These are phyloP conservation scores for Pterocles orientalis DNA, from an alignment of 2,113 vertebrate species.

Conservation along the genomic window DNA sequence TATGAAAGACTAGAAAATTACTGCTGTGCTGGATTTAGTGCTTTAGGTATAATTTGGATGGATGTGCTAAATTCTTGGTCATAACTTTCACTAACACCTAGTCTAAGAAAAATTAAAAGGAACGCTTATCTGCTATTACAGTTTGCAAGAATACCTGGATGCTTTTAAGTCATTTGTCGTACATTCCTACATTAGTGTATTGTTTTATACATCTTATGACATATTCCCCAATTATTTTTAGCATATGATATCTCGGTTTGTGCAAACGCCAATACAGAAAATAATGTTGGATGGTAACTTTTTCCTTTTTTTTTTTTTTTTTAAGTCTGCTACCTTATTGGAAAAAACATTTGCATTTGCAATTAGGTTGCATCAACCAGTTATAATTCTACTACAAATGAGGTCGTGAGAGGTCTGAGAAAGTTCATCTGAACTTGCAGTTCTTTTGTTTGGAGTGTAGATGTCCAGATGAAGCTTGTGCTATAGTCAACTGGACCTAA, in stretches of 20 bases:
- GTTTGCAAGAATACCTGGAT: neutral
- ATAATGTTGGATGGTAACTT: neutral
- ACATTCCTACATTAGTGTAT: neutral
- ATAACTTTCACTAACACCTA: conserved; percentile 9
- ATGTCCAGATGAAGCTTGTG: conserved; percentile 15
- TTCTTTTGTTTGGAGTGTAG: conserved; percentile 27
- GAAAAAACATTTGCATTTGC: neutral
- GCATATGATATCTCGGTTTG: neutral
- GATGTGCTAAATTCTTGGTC: conserved; percentile 23
- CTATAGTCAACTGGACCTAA: neutral
- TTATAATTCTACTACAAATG: neutral
- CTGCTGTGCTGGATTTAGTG: conserved; percentile 33
- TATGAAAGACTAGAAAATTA: conserved; percentile 66
- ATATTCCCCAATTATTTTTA: neutral
- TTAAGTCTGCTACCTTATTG: neutral
- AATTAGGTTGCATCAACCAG: neutral
- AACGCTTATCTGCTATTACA: neutral
- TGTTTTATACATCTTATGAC: neutral
- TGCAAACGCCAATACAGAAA: neutral
- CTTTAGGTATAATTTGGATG: conserved; percentile 18
- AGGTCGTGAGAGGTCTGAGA: neutral
- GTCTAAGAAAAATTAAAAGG: conserved; percentile 16
- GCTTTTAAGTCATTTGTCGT: neutral
- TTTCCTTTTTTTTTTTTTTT: neutral
- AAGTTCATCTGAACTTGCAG: neutral